Conservation (phyloP, 2,797 vertebrate genomes). For the Mus minutoides region DNA sequence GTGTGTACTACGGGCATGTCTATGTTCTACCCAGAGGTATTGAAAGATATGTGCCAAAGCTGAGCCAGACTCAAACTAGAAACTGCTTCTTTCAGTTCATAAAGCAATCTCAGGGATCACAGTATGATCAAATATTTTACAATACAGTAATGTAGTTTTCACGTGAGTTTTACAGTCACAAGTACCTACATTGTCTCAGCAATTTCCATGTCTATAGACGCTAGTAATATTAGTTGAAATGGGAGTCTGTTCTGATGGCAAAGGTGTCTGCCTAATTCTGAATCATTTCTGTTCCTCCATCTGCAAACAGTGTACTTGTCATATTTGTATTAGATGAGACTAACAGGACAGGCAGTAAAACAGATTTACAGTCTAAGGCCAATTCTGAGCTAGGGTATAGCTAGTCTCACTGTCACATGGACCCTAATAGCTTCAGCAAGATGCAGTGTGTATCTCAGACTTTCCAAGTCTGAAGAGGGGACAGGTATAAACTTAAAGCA, state of each 20-base stretch:
- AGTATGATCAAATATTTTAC: background rate
- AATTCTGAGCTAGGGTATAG: background rate
- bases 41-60: background rate
- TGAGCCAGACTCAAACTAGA: background rate
- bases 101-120: background rate
- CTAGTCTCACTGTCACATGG: background rate
- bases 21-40: background rate
- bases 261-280: background rate
- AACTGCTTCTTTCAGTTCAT: background rate
- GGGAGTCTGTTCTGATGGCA: background rate
- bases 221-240: background rate
- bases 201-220: background rate
- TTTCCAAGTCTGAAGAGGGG: background rate
- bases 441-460: background rate
- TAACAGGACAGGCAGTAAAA: background rate
- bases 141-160: background rate
- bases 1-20: background rate
- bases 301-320: background rate
- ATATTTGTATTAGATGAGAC: background rate
- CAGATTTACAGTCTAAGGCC: background rate
- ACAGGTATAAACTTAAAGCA: background rate
- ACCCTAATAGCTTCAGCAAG: background rate
- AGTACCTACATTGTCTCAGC: background rate
- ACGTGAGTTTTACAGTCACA: background rate
- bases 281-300: background rate